Evolutionary conservation across 2,797 vertebrate genomes (phyloP).

Genomic region (Petrocephalus schoutedeni): DNA sequence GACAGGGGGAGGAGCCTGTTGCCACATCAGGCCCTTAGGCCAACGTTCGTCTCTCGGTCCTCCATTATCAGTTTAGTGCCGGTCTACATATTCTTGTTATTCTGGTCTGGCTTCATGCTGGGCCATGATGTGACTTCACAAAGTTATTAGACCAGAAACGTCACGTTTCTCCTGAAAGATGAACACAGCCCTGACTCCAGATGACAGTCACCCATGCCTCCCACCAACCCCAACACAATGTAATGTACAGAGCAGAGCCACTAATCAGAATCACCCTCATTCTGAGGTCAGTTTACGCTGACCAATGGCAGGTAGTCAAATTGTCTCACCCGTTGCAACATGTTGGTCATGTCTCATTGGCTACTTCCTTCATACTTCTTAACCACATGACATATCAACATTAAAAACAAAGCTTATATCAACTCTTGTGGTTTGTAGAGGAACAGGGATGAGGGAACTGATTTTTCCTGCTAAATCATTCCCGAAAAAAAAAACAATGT

Average conservation of each 20-base stretch:
- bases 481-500: background rate
- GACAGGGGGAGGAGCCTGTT: too few relatives aligned
- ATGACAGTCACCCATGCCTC: slow-evolving; percentile 24
- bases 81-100: slow-evolving; percentile 55
- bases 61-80: slow-evolving; percentile 60
- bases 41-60: slow-evolving; percentile 31
- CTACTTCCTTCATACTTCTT: background rate
- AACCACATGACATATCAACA: background rate
- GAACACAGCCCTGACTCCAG: slow-evolving; percentile 31
- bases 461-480: background rate
- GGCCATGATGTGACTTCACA: slow-evolving; percentile 40
- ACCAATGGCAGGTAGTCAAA: background rate
- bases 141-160: slow-evolving; percentile 58
- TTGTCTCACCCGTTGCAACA: background rate
- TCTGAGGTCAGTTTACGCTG: background rate
- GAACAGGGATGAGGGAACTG: background rate
- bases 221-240: background rate
- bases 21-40: background rate
- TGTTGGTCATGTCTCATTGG: background rate
- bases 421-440: background rate
- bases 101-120: slow-evolving; percentile 50
- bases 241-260: background rate
- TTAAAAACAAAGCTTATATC: background rate
- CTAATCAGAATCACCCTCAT: background rate
- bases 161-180: slow-evolving; percentile 33